Evolutionary conservation across 2,888 invertebrate genomes (phyloP).

Genomic region (Trimorus sp.): DNA sequence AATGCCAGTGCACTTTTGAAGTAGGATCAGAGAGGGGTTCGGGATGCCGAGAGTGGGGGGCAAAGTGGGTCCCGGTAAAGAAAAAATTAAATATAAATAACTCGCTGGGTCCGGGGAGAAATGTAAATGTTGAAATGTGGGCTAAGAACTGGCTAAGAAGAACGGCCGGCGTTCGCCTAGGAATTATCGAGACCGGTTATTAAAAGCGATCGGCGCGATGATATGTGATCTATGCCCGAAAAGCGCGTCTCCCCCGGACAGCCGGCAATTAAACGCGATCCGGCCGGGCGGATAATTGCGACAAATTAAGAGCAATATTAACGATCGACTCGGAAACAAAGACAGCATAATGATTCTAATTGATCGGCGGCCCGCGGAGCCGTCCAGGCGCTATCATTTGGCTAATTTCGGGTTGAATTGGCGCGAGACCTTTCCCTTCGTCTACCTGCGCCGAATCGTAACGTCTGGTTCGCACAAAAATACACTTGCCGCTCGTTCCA

Average conservation of each 20-base stretch:
- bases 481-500: conserved; percentile 57
- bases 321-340: conserved; percentile 28
- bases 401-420: conserved; percentile 44
- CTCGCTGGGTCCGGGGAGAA: conserved; percentile 12
- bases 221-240: conserved; percentile 51
- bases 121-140: conserved; percentile 43
- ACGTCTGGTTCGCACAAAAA: conserved; percentile 60
- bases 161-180: conserved; percentile 42
- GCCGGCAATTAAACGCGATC: conserved; percentile 49
- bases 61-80: no score
- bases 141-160: conserved; percentile 45
- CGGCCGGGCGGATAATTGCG: conserved; percentile 26
- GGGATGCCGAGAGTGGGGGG: no score
- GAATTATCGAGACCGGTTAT: conserved; percentile 57
- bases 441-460: conserved; percentile 50
- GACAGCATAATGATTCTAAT: conserved; percentile 33
- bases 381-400: conserved; percentile 21
- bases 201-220: conserved; percentile 42
- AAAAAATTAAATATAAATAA: conserved; percentile 5
- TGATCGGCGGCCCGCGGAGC: conserved; percentile 6
- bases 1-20: no score
- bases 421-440: conserved; percentile 32
- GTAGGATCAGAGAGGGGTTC: no score
- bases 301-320: conserved; percentile 44
- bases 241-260: conserved; percentile 43